phyloP scores from a whole-genome alignment of 1,140 invertebrate genomes.

The roundworm (Caenorhabditis elegans) region DNA sequence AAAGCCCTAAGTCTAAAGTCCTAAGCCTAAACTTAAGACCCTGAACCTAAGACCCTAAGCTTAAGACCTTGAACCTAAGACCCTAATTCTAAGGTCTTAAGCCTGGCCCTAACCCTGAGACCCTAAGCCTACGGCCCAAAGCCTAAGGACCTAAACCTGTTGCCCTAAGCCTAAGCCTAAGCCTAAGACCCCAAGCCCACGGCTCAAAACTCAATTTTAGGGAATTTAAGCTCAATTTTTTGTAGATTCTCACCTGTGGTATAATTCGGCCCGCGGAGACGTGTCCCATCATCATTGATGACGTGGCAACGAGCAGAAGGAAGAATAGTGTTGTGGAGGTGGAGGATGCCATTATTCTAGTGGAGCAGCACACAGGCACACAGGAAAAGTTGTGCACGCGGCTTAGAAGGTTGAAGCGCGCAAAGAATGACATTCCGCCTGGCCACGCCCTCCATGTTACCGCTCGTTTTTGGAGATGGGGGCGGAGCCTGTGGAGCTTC shows the following conservation, averaged over 20 bases:
- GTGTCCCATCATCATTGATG: background rate
- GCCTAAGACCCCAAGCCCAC: background rate
- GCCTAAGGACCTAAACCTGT: background rate
- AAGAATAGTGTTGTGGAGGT: background rate
- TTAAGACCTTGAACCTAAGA: too few relatives aligned
- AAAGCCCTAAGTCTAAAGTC: background rate
- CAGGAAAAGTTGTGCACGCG: constrained; percentile 11
- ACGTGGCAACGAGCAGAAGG: constrained; percentile 1
- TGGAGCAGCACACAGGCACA: too few relatives aligned
- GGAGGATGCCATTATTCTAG: background rate
- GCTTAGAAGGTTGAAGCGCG: background rate
- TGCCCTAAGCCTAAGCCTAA: background rate
- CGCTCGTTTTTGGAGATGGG: background rate
- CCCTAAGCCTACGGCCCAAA: background rate
- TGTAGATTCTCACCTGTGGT: background rate
- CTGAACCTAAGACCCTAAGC: background rate
- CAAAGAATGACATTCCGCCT: background rate
- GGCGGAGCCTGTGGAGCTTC: background rate
- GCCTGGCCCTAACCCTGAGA: too few relatives aligned
- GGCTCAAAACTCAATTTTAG: too few relatives aligned
- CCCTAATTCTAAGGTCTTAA: too few relatives aligned
- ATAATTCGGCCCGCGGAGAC: background rate
- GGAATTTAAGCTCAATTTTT: too few relatives aligned
- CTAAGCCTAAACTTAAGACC: background rate
- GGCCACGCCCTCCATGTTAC: background rate